Base-by-base conservation (phyloP, 2,888 invertebrate genomes). In the Drosophila paranaensis region DNA sequence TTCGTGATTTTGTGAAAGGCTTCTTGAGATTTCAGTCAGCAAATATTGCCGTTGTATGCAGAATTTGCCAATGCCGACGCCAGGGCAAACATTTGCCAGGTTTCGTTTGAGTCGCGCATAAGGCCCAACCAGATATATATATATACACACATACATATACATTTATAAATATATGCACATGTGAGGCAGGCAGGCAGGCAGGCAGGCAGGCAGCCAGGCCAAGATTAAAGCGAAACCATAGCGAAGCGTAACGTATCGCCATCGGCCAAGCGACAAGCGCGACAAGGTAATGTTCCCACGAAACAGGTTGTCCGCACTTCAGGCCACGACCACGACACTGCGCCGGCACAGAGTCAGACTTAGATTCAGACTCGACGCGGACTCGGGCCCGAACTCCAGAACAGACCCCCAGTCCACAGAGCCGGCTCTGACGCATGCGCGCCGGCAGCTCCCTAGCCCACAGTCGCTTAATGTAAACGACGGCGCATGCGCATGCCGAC, bases 231-330 rank as follows among this genome's bases (percentile, higher is more conserved):
- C 82, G 77, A 87, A 89, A 82, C 90, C 88, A 84, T 86, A 85
- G 79, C 82, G 81, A 85, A 88, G 85, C 89, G 90, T 88, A 86
- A 88, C 83, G 79, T 81, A 90, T 88, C 79, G 86, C 89, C 89
- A 87, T 78, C 83, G 82, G 84, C 69, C 83, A 72, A 78, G 77
- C 83, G 88, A 84, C 86, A 89, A 80, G 82, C 90, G 90, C 81
- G 89, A 90, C 91, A 91, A 91, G 92, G 92, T 91, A 91, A 92
- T 90, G 91, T 92, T 92, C 92, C 92, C 92, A 92, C 92, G 92
- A 91, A 92, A 92, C 92, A 92, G 92, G 92, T 92, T 92, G 92
- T 86, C 90, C 89, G 87, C 87, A 87, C 87, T 87, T 87, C 90
- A 88, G 88, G 86, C 90, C 89, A 88, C 84, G 87, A 87, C 87